Conservation (phyloP, 2,113 vertebrate species). For the Eolophus roseicapilla region DNA sequence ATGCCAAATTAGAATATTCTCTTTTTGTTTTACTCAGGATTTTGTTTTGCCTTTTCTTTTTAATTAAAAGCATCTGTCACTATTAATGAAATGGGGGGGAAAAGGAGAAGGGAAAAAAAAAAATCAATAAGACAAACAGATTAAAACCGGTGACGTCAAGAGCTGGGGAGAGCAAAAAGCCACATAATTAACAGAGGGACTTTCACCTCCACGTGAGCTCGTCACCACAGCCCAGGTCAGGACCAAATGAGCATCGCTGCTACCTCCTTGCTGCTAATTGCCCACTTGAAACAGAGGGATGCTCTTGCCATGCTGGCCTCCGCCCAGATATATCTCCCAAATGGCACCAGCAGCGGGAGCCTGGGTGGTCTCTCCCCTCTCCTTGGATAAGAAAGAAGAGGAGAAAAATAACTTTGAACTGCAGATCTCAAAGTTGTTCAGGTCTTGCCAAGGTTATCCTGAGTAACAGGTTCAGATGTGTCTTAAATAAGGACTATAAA, state of each 20-base stretch:
- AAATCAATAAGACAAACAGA: conserved; percentile 27
- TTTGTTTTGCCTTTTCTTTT: conserved; percentile 50
- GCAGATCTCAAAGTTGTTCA: background rate
- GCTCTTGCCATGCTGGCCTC: background rate
- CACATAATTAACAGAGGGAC: background rate
- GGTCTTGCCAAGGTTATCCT: background rate
- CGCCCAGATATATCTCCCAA: background rate
- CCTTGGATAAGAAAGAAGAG: background rate
- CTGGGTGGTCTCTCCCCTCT: background rate
- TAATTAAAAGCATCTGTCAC: conserved; percentile 70
- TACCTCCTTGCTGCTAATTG: background rate
- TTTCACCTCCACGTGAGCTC: background rate
- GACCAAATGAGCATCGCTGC: background rate
- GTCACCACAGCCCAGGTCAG: background rate
- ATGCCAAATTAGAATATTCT: conserved; percentile 68
- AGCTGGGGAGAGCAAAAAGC: background rate
- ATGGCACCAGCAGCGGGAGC: background rate
- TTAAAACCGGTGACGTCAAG: conserved; percentile 15
- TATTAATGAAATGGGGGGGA: conserved; percentile 4
- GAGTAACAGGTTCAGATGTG: background rate
- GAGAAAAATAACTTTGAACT: background rate
- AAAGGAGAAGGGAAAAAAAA: background rate
- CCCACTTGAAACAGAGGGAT: background rate
- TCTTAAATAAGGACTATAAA: background rate
- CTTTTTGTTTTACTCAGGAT: conserved; percentile 34